Evolutionary conservation across 2,113 vertebrate genomes (phyloP), one percentile per base, ranked within the genome.

Genomic region (Cephalopholis sonnerati): DNA sequence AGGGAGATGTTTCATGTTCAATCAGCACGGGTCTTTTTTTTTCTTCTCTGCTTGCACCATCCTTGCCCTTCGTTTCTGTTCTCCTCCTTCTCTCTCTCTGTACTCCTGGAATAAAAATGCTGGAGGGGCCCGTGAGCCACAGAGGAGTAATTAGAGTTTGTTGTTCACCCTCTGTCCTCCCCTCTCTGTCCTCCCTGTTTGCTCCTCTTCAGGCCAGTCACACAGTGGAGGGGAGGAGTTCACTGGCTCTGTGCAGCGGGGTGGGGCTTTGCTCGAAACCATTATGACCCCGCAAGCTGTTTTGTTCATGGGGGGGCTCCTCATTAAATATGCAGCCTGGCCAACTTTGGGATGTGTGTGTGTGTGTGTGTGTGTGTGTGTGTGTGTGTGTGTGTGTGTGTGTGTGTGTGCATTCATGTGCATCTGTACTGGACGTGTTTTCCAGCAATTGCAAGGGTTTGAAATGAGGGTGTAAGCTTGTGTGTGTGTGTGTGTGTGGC

Each of bases 231-330:
- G 65, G 78, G 91, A 87, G 78, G 85, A 90, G 89, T 90, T 90
- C 80, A 66, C 71, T 69, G 80, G 54, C 76, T 81, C 79, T 81
- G n/a, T 88, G 77, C 90, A 72, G 87, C 39, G 69, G 90, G 89
- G 83, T 86, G 87, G 90, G 79, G 74, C 65, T 81, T 61, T 18
- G 36, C 61, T 81, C 46, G 10, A 71, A 76, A 81, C 84, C 82
- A 87, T 89, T 92, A 83, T 90, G 85, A 90, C 87, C 88, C 92
- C 72, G 79, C 93, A 95, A 94, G 91, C 93, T 93, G 91, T 90
- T 93, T 85, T 84, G 87, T 89, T 90, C 88, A 46, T 67, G 79
- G 77, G 82, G 84, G 86, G 70, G 68, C 62, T 79, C 57, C 87
- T 94, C 75, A 93, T 94, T 94, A 91, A 94, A 91, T 91, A 93